Evolutionary conservation across 2,888 invertebrate genomes (phyloP), one percentile per base, ranked within the genome.

Genomic region (Epistrophe eligans): DNA sequence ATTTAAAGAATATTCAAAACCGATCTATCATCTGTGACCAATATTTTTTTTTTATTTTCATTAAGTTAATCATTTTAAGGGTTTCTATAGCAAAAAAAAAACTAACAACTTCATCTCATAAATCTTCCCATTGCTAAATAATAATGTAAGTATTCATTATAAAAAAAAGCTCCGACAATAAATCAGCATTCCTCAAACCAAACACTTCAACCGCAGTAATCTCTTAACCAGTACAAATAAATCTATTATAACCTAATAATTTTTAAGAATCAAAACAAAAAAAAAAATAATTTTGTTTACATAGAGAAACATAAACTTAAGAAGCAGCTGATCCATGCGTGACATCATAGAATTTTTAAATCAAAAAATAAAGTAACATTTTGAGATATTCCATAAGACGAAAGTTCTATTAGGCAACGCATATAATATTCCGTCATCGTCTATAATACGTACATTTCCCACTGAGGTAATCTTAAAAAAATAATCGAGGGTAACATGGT

Each of bases 221-320:
- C 15, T 28, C 19, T 28, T 9, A n/a, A n/a, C 28, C 6, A 19
- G 38, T 60, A 4, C 17, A 58, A 35, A 0, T 24, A 24, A 24
- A 24, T 24, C 24, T 24, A 1, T 24, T 24, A 24, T 24, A 24
- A 24, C n/a, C n/a, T n/a, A n/a, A 4, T 4, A 6, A 35, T 38
- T 38, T 11, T 38, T 19, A 13, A 17, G 60, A 60, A 38, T 40
- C 60, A 62, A 62, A 62, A 43, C 62, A 62, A 62, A 62, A 38
- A 0, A 19, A 62, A 40, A 15, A n/a, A 62, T 43, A 24, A 43
- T 11, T 62, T 43, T 24, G 24, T 32, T 7, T 10, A 8, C 40
- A 10, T 5, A 32, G 3, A 57, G 3, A 43, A 24, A 24, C 38
- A 19, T 40, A 40, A 28, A 17, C 35, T 4, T 32, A 0, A 7